Conservation (phyloP, 2,113 vertebrate genomes). For the Plectropomus leopardus region DNA sequence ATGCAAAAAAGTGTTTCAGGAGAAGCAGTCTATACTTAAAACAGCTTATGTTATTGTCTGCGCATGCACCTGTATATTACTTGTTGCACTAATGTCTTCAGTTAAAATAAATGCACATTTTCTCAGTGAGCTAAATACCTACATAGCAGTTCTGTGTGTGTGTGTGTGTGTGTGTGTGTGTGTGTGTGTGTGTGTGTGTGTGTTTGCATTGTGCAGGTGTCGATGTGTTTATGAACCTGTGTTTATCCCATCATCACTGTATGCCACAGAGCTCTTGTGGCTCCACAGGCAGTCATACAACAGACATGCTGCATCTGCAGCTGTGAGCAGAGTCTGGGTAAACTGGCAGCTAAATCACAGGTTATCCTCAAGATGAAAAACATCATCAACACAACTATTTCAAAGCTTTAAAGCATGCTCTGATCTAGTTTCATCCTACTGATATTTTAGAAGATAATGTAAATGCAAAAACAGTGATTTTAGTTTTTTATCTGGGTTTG, state of each 20-base stretch:
- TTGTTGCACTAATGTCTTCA: slow-evolving; percentile 8
- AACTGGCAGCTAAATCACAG: background rate
- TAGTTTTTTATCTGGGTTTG: background rate
- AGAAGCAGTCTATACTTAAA: slow-evolving; percentile 32
- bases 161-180: slow-evolving; percentile 12
- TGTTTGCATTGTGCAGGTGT: slow-evolving; percentile 32
- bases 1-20: no score
- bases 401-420: background rate
- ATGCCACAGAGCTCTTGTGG: slow-evolving; percentile 14
- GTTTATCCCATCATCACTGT: slow-evolving; percentile 39
- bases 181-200: background rate
- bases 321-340: background rate
- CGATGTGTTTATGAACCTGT: slow-evolving; percentile 39
- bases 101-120: background rate
- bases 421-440: background rate
- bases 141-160: background rate
- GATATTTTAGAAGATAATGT: background rate
- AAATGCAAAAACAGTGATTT: background rate
- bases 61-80: slow-evolving; percentile 19
- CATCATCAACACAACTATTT: background rate
- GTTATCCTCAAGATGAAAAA: background rate
- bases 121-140: background rate
- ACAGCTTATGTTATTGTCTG: slow-evolving; percentile 29
- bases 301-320: slow-evolving; percentile 1
- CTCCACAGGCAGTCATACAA: slow-evolving; percentile 14